Evolutionary conservation across 2,797 vertebrate genomes (phyloP).

Genomic region (Cephalopachus bancanus): DNA sequence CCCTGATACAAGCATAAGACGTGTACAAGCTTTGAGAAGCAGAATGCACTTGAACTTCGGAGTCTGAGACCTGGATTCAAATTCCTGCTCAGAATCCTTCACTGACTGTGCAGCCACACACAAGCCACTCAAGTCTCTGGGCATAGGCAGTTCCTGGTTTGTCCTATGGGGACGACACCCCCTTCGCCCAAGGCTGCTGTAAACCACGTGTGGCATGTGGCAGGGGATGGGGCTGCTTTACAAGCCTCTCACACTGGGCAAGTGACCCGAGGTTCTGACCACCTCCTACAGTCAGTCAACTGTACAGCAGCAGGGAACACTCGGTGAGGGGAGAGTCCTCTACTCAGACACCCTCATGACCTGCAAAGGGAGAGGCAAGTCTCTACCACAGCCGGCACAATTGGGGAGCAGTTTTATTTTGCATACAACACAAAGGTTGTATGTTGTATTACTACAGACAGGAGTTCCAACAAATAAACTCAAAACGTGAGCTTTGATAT

Average conservation of each 20-base stretch:
- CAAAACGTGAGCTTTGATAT: background rate
- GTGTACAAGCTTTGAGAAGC: background rate
- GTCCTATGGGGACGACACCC: background rate
- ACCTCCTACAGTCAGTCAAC: background rate
- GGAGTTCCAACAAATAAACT: conserved; percentile 23
- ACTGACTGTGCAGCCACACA: background rate
- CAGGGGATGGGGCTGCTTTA: background rate
- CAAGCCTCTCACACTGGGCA: background rate
- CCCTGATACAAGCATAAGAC: background rate
- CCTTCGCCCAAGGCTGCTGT: background rate
- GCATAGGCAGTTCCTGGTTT: background rate
- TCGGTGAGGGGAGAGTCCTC: background rate
- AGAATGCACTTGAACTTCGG: background rate
- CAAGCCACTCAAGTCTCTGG: background rate
- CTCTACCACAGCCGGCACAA: background rate
- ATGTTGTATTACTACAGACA: background rate
- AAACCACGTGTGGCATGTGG: background rate
- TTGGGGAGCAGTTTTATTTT: background rate
- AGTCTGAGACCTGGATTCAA: background rate
- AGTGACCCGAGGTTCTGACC: background rate
- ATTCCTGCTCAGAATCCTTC: background rate
- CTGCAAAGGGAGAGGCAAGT: background rate
- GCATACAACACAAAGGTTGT: background rate
- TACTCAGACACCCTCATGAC: too few relatives aligned
- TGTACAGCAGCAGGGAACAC: background rate